These are phyloP conservation scores for Poecilia velifera DNA, from an alignment of 2,797 vertebrate genomes.

Conservation along the genomic window DNA sequence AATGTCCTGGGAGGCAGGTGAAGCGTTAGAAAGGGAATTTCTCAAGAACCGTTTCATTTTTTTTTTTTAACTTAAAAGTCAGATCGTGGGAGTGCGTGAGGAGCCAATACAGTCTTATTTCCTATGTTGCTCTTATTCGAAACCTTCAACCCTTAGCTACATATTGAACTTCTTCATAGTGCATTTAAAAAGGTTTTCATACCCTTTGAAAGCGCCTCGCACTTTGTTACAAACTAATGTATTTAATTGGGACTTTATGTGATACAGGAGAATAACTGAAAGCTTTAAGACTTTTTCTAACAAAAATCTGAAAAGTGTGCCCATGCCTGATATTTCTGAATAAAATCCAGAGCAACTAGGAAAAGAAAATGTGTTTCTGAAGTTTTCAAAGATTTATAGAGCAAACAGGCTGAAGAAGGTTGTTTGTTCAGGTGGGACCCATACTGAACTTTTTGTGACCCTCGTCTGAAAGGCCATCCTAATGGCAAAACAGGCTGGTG, in stretches of 20 bases:
- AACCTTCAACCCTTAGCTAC: conserved; percentile 6
- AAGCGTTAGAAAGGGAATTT: conserved; percentile 24
- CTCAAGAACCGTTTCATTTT: conserved; percentile 25
- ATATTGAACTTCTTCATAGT: conserved; percentile 6
- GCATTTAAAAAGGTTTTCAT: not conserved
- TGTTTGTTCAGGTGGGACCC: not conserved
- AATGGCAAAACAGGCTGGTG: not conserved
- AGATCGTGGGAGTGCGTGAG: conserved; percentile 7
- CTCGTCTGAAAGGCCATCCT: not conserved
- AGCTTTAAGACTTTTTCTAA: too few relatives aligned
- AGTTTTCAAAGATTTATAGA: not conserved
- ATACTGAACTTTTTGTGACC: not conserved
- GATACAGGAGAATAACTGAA: not conserved
- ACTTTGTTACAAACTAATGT: not conserved
- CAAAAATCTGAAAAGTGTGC: not conserved
- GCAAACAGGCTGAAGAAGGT: not conserved
- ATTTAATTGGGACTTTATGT: not conserved
- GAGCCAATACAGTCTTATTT: conserved; percentile 25
- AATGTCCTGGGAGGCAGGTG: conserved; percentile 84
- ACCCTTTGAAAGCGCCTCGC: not conserved
- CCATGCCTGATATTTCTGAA: not conserved
- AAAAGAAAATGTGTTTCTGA: not conserved
- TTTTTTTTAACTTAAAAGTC: conserved; percentile 18
- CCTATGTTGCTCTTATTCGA: not conserved
- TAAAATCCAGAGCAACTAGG: not conserved